Evolutionary conservation across 2,797 vertebrate genomes (phyloP).

Genomic region (Nothura maculosa): DNA sequence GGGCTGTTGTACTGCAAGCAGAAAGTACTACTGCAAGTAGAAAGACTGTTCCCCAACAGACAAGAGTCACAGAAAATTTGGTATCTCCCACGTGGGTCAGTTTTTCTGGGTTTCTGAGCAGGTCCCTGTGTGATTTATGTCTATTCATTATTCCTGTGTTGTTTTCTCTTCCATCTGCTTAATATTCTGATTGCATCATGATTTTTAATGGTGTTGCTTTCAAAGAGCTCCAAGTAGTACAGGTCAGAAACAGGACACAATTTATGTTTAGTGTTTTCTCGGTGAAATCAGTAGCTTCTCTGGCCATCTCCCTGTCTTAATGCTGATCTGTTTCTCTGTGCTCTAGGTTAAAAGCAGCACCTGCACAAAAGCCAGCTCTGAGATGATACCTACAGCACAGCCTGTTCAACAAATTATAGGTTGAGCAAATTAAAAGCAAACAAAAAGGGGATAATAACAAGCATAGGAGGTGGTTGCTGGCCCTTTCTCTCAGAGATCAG

Average conservation of each 20-base stretch:
- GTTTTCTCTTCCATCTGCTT: neutral
- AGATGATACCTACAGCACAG: neutral
- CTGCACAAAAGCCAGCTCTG: neutral
- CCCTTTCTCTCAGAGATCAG: neutral
- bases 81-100: neutral
- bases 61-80: neutral
- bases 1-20: neutral
- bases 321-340: neutral
- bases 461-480: neutral
- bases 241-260: neutral
- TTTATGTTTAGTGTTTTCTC: neutral
- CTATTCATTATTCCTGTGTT: neutral
- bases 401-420: neutral
- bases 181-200: neutral
- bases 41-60: neutral
- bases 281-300: neutral
- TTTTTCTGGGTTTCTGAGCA: neutral
- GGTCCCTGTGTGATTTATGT: accelerated
- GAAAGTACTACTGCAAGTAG: too few relatives aligned
- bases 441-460: neutral
- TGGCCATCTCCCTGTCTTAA: neutral
- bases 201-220: neutral
- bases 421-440: constrained; percentile 26
- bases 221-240: neutral
- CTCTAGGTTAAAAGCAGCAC: constrained; percentile 4